Conservation (phyloP, 2,797 vertebrate species). For the Oryzias sinensis region DNA sequence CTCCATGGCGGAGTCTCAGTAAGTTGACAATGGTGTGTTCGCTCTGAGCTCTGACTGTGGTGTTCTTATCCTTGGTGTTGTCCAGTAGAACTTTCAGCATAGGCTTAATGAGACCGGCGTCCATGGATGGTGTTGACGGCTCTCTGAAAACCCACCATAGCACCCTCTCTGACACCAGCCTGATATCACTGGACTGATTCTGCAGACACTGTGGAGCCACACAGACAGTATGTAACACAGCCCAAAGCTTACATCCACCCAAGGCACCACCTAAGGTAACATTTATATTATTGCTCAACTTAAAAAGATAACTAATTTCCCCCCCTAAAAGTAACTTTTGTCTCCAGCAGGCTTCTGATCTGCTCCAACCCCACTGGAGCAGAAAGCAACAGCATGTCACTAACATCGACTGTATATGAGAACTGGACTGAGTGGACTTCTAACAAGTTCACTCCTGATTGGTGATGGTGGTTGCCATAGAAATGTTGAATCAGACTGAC, state of each 20-base stretch:
- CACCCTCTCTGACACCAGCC: constrained; percentile 92
- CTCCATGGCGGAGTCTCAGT: constrained; percentile 87
- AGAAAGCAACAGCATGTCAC: too few relatives aligned
- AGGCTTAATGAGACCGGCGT: constrained; percentile 86
- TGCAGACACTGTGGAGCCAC: constrained; percentile 80
- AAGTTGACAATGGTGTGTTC: constrained; percentile 94
- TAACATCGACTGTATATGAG: too few relatives aligned
- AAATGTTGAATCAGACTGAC: too few relatives aligned
- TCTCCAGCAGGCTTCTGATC: too few relatives aligned
- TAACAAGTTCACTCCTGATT: too few relatives aligned
- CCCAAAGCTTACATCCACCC: background rate
- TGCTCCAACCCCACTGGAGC: too few relatives aligned
- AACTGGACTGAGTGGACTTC: too few relatives aligned
- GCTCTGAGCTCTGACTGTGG: constrained; percentile 92
- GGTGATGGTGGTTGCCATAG: too few relatives aligned
- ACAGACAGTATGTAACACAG: constrained; percentile 5
- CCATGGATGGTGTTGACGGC: constrained; percentile 79
- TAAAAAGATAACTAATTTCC: too few relatives aligned
- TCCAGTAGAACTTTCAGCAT: constrained; percentile 94
- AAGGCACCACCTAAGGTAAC: too few relatives aligned
- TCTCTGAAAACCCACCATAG: constrained; percentile 96
- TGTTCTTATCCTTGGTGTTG: constrained; percentile 99
- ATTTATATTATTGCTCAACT: too few relatives aligned
- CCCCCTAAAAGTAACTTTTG: too few relatives aligned
- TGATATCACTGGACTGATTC: constrained; percentile 96